phyloP scores from a whole-genome alignment of 2,888 invertebrate genomes.

The Dicyrtoma fusca region DNA sequence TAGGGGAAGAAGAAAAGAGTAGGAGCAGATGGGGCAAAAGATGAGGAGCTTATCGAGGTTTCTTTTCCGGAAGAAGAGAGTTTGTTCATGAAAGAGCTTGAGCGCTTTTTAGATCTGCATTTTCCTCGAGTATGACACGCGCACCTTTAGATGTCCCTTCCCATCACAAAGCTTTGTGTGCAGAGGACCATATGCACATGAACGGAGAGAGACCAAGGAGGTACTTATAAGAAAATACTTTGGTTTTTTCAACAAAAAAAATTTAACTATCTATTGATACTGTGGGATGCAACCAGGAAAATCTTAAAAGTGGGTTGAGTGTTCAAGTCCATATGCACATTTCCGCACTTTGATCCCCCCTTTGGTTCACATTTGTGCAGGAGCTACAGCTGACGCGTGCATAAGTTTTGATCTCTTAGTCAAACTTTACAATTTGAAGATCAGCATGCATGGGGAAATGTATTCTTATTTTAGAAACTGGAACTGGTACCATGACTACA shows the following conservation, averaged over 20 bases:
- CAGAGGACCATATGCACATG: not conserved
- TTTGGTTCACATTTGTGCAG: no score
- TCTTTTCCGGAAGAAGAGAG: not conserved
- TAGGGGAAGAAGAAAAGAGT: not conserved
- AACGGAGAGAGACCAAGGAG: not conserved
- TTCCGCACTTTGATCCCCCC: no score
- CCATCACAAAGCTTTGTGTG: not conserved
- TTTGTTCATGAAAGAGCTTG: not conserved
- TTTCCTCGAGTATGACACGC: not conserved
- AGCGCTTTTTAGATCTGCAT: conserved; percentile 8
- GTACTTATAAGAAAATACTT: not conserved
- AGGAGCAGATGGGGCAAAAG: not conserved
- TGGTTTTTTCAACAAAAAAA: not conserved
- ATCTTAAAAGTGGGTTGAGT: no score
- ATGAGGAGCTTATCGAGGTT: conserved; percentile 21
- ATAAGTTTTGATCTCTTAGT: no score
- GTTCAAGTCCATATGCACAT: no score
- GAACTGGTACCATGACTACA: no score
- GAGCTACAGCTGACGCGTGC: no score
- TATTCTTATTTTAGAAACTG: no score
- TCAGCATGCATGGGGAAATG: no score
- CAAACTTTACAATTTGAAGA: no score
- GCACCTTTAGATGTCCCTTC: not conserved
- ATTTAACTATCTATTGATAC: no score
- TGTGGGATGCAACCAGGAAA: no score